phyloP scores from a whole-genome alignment of 1,140 invertebrate species.

The Bombyx mandarina region DNA sequence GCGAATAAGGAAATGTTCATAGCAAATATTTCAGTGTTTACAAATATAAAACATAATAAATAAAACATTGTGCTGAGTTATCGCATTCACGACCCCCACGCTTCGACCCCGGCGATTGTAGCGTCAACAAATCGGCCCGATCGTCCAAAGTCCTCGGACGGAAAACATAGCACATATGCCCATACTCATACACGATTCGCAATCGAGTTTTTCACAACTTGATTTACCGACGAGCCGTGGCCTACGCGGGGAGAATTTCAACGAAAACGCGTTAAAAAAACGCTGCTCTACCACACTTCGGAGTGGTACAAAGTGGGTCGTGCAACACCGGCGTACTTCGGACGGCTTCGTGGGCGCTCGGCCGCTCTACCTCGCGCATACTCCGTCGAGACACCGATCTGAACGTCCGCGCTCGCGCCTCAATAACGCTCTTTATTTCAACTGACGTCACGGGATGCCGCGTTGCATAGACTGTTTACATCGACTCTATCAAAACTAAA shows the following conservation, averaged over 20 bases:
- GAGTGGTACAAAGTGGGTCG: conserved; percentile 60
- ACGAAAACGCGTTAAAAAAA: conserved; percentile 65
- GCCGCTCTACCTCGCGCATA: conserved; percentile 44
- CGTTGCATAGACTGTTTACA: conserved; percentile 46
- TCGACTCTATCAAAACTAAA: not conserved
- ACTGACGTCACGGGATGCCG: conserved; percentile 41
- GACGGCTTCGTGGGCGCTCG: conserved; percentile 35
- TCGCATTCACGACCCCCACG: not conserved
- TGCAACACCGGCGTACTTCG: conserved; percentile 36
- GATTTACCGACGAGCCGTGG: conserved; percentile 22
- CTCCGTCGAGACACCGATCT: conserved; percentile 38
- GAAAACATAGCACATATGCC: not conserved
- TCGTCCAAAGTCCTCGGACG: not conserved
- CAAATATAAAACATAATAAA: no score
- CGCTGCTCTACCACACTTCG: conserved; percentile 45
- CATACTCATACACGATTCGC: no score
- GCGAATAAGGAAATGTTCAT: no score
- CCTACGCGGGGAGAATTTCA: conserved; percentile 45
- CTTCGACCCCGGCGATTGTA: no score
- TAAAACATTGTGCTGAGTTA: not conserved
- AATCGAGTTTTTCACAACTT: not conserved
- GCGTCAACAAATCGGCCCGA: no score
- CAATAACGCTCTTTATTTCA: conserved; percentile 14
- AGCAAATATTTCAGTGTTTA: no score
- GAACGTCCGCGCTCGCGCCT: conserved; percentile 30